These are phyloP conservation scores for Euzetes globulus DNA, from an alignment of 2,888 invertebrate species.

Conservation along the genomic window DNA sequence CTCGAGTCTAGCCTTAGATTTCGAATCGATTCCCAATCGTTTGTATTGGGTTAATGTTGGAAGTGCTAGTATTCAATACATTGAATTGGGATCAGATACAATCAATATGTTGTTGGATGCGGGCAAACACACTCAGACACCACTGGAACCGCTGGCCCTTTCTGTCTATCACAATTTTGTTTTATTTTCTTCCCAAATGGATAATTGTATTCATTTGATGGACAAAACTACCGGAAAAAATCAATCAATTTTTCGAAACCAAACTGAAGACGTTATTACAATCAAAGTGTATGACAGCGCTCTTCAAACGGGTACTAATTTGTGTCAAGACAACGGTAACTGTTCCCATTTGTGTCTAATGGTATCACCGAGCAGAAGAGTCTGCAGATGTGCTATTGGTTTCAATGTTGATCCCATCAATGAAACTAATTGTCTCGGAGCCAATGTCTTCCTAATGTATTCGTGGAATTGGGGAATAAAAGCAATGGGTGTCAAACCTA, in stretches of 20 bases:
- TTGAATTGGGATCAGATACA: conserved; percentile 49
- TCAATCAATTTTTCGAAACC: conserved; percentile 54
- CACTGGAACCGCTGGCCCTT: conserved; percentile 55
- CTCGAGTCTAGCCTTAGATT: conserved; percentile 55
- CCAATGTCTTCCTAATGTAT: conserved; percentile 65
- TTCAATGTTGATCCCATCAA: conserved; percentile 54
- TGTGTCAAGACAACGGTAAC: conserved; percentile 54
- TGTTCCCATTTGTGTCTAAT: conserved; percentile 71
- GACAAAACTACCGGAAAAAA: conserved; percentile 55
- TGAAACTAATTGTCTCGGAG: conserved; percentile 54
- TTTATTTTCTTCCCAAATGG: conserved; percentile 58
- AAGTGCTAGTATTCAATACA: conserved; percentile 56
- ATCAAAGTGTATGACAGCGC: conserved; percentile 59
- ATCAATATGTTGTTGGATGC: neutral
- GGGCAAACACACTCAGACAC: conserved; percentile 1
- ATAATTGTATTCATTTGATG: conserved; percentile 57
- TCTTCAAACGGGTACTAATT: conserved; percentile 57
- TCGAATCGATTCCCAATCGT: conserved; percentile 50
- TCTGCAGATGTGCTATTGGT: conserved; percentile 70
- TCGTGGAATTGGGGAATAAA: conserved; percentile 69
- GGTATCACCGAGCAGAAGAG: conserved; percentile 52
- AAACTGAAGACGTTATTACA: conserved; percentile 50
- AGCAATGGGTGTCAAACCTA: conserved; percentile 54
- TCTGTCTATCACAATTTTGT: conserved; percentile 59
- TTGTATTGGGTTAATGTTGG: conserved; percentile 65